Evolutionary conservation across 2,888 invertebrate genomes (phyloP), one percentile per base, ranked within the genome.

Genomic region (Balanococcus diminutus): DNA sequence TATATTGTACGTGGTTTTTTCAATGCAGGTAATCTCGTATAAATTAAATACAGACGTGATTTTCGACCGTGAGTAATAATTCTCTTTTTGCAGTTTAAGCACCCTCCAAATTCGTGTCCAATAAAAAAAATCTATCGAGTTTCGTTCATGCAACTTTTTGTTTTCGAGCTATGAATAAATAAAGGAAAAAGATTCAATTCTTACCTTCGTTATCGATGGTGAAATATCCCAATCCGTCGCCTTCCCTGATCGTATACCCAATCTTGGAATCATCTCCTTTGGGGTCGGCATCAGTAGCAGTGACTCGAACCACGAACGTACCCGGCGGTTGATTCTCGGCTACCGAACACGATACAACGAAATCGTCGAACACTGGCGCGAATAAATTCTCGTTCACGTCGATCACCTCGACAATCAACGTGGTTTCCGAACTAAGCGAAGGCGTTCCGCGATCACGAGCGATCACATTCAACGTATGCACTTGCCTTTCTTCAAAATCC

Each of bases 311-410:
- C 88, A 97, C 97, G 67, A 93, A 91, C 2, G 95, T 93, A 86
- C 95, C 96, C 72, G 94, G 91, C 6, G 95, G 93, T 89, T 93
- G 92, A 90, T 96, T 97, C 91, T 98, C 98, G 86, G 91, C 91
- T 87, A 98, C 95, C 88, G 91, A 91, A 83, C 95, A 95, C 87
- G 92, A 91, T 87, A 95, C 91, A 88, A 96, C 96, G 89, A 94
- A 95, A 90, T 95, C 96, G 84, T 92, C 92, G 90, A 98, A 98
- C 88, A 92, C 91, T 0, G 98, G 97, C 85, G 96, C 92, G 90
- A 94, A 93, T 86, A 94, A 91, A 91, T 98, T 98, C 91, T 98
- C 98, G 91, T 98, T 97, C 22, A 98, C 98, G 91, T 98, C 98
- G 88, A 96, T 94, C 87, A 96, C 93, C 90, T 97, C 96, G 85